Evolutionary conservation across 2,113 vertebrate species (phyloP).

Genomic region (Anoura caudifer): DNA sequence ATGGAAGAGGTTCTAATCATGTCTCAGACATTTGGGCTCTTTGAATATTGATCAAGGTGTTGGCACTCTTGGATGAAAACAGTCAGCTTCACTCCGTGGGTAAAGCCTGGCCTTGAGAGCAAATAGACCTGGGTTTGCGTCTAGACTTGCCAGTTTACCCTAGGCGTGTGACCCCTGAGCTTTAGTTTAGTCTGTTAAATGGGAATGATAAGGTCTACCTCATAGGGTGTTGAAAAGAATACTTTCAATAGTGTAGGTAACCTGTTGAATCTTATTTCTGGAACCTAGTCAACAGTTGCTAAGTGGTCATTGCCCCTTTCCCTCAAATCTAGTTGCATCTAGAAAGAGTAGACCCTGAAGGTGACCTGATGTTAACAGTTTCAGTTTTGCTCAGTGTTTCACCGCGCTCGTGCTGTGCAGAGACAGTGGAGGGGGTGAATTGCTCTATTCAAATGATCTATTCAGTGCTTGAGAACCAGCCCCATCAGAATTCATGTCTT

Average conservation of each 20-base stretch:
- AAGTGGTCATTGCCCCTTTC: neutral
- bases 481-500: neutral
- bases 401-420: neutral
- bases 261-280: neutral
- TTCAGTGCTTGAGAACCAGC: neutral
- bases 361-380: neutral
- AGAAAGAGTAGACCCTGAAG: neutral
- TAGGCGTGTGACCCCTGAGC: neutral
- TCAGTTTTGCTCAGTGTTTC: neutral
- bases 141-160: neutral
- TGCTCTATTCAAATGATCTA: neutral
- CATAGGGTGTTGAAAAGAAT: neutral
- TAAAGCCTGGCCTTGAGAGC: too few relatives aligned
- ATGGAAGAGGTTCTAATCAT: neutral
- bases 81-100: neutral
- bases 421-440: neutral
- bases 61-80: neutral
- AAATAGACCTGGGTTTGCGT: neutral
- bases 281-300: neutral
- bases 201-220: neutral
- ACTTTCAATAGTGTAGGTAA: neutral
- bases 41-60: neutral
- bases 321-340: neutral
- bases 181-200: neutral
- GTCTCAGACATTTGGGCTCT: neutral